phyloP scores from a whole-genome alignment of 2,113 vertebrate genomes.

The Chlamydotis undulata region DNA sequence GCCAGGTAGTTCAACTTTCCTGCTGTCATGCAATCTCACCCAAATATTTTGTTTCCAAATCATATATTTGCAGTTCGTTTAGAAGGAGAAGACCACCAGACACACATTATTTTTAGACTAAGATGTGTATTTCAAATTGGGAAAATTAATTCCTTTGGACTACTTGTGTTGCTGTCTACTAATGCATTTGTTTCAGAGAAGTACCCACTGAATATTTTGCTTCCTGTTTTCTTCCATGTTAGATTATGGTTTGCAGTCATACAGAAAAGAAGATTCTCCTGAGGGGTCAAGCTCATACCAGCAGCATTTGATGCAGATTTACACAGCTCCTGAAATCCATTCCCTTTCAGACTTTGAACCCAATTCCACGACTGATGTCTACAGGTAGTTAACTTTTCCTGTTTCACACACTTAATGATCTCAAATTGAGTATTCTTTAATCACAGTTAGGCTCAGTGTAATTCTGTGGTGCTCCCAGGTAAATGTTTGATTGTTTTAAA shows the following conservation, averaged over 20 bases:
- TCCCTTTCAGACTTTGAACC: conserved; percentile 69
- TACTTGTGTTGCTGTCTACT: neutral
- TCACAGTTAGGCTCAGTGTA: neutral
- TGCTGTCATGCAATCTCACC: neutral
- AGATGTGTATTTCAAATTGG: neutral
- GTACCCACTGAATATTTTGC: neutral
- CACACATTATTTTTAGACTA: neutral
- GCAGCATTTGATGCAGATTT: conserved; percentile 73
- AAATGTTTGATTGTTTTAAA: neutral
- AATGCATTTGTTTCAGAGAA: neutral
- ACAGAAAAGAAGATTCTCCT: conserved; percentile 73
- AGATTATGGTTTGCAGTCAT: conserved; percentile 84
- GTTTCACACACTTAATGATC: neutral
- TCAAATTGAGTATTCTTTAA: neutral
- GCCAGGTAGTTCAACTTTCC: neutral
- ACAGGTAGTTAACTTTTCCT: conserved; percentile 72
- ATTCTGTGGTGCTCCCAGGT: neutral
- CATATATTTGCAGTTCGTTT: neutral
- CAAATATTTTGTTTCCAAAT: neutral
- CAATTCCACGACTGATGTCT: conserved; percentile 77
- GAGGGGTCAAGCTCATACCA: conserved; percentile 71
- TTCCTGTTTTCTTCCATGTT: conserved; percentile 10
- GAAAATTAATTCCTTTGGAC: neutral
- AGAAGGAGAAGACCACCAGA: neutral
- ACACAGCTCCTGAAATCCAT: conserved; percentile 80